Conservation (phyloP, 1,140 invertebrate species). For the Melitaea cinxia region DNA sequence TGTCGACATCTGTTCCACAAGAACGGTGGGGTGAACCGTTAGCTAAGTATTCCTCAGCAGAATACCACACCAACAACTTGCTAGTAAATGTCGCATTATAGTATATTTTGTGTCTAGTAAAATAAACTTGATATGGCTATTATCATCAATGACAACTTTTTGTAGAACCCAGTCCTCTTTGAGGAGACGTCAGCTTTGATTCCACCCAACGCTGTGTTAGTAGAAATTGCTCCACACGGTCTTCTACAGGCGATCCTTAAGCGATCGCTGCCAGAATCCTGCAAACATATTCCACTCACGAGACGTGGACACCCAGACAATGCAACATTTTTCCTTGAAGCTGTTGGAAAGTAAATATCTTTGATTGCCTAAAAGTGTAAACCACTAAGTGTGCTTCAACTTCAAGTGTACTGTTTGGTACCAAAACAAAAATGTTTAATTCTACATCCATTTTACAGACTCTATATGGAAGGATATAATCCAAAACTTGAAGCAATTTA, state of each 20-base stretch:
- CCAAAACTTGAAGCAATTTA: slow-evolving; percentile 84
- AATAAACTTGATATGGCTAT: background rate
- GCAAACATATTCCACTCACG: slow-evolving; percentile 48
- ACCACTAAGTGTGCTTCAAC: too few species aligned
- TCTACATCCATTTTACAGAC: slow-evolving; percentile 62
- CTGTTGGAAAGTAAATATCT: too few species aligned
- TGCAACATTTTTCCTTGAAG: too few species aligned
- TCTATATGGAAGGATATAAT: slow-evolving; percentile 86
- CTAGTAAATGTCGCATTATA: background rate
- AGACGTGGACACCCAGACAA: too few species aligned
- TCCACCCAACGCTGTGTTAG: slow-evolving; percentile 86
- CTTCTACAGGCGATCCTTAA: slow-evolving; percentile 57
- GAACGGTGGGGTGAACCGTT: slow-evolving; percentile 84
- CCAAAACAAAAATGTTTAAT: too few species aligned
- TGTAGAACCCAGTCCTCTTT: slow-evolving; percentile 85
- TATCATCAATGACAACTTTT: slow-evolving; percentile 3
- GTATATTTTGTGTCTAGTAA: background rate
- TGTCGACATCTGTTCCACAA: slow-evolving; percentile 91
- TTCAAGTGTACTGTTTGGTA: too few species aligned
- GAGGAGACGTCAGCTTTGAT: slow-evolving; percentile 87
- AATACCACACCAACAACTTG: slow-evolving; percentile 89
- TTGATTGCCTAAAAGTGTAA: too few species aligned
- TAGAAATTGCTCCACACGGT: slow-evolving; percentile 88
- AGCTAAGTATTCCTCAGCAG: slow-evolving; percentile 88
- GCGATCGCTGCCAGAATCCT: slow-evolving; percentile 57